Conservation (phyloP, 2,888 invertebrate species). For the Andrena flavipes region DNA sequence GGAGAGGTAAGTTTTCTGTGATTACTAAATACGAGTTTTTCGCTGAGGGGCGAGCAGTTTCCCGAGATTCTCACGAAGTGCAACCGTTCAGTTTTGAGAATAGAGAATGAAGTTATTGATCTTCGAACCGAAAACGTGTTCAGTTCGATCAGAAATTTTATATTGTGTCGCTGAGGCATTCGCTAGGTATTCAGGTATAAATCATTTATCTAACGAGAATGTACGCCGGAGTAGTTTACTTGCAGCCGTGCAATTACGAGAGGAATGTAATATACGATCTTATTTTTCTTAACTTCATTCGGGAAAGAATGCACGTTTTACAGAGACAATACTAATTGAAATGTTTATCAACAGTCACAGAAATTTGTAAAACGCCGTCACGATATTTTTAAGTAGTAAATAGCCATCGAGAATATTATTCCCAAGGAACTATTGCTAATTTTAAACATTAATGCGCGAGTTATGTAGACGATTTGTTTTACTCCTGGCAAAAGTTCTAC, state of each 20-base stretch:
- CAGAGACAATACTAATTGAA: neutral
- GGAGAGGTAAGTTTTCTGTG: slow-evolving; percentile 35
- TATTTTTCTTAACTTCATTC: slow-evolving; percentile 1
- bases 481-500: neutral
- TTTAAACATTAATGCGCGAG: neutral
- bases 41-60: neutral
- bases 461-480: neutral
- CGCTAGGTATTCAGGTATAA: neutral
- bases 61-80: slow-evolving; percentile 32
- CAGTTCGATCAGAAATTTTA: slow-evolving; percentile 8
- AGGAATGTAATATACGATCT: neutral
- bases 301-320: neutral
- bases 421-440: neutral
- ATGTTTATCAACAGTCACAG: neutral
- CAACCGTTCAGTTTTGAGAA: slow-evolving; percentile 52
- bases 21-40: slow-evolving; percentile 11
- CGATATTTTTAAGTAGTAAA: neutral
- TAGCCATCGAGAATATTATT: neutral
- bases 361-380: neutral
- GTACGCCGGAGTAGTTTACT: slow-evolving; percentile 8
- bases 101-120: slow-evolving; percentile 55
- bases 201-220: slow-evolving; percentile 19
- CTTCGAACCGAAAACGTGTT: slow-evolving; percentile 10
- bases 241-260: neutral
- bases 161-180: neutral